phyloP scores from a whole-genome alignment of 2,888 invertebrate genomes.

The Catocala fraxini region DNA sequence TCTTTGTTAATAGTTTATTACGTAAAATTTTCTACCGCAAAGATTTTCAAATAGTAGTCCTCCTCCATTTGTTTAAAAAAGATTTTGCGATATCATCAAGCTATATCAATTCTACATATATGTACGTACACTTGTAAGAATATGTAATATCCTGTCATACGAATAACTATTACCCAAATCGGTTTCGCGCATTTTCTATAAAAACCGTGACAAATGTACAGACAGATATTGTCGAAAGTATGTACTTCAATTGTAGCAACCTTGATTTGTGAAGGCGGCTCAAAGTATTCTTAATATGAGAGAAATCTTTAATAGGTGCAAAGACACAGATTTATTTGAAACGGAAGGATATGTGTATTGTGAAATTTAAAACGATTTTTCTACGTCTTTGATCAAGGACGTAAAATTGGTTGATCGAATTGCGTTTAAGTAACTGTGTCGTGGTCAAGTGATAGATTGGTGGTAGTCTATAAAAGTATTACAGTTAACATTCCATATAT shows the following conservation, averaged over 20 bases:
- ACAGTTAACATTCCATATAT: no score
- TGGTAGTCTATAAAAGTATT: not conserved
- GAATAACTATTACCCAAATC: slow-evolving; percentile 4
- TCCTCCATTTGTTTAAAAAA: no score
- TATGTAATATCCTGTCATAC: slow-evolving; percentile 7
- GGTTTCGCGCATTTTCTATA: slow-evolving; percentile 16
- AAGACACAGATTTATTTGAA: slow-evolving; percentile 19
- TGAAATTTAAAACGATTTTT: not conserved
- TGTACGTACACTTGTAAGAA: not conserved
- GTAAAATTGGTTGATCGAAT: not conserved
- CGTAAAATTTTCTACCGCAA: no score
- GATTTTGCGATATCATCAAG: no score
- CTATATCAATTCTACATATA: not conserved
- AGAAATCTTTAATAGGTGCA: slow-evolving; percentile 24
- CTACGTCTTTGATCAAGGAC: slow-evolving; percentile 2
- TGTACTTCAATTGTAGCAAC: slow-evolving; percentile 19
- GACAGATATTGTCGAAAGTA: slow-evolving; percentile 34
- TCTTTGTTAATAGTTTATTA: no score
- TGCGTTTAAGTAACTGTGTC: not conserved
- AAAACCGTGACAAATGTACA: slow-evolving; percentile 22
- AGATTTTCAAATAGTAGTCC: no score
- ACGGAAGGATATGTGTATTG: slow-evolving; percentile 30
- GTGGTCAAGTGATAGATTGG: slow-evolving; percentile 5
- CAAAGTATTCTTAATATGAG: slow-evolving; percentile 17
- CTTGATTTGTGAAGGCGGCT: slow-evolving; percentile 28